Evolutionary conservation across 2,113 vertebrate genomes (phyloP).

Genomic region (Vireo altiloquus): DNA sequence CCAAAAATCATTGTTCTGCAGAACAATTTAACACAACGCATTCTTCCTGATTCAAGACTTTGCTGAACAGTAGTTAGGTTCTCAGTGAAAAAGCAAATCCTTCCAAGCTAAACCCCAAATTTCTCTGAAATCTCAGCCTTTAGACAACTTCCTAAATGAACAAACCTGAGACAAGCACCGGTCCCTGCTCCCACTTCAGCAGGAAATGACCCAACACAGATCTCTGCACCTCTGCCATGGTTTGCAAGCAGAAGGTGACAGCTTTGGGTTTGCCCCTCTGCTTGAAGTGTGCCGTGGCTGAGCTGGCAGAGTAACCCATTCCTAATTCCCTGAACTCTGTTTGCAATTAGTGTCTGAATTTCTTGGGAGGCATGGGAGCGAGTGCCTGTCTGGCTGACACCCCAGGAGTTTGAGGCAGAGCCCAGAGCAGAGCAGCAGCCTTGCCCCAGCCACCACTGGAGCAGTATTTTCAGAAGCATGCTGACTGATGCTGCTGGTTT

Average conservation of each 20-base stretch:
- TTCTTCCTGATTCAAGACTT: not conserved
- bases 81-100: not conserved
- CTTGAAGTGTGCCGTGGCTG: not conserved
- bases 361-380: rapidly evolving
- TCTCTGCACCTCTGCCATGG: not conserved
- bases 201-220: not conserved
- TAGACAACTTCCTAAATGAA: not conserved
- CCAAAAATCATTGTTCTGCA: conserved; percentile 14
- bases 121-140: not conserved
- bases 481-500: not conserved
- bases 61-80: not conserved
- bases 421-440: not conserved
- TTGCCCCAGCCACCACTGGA: rapidly evolving
- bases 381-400: not conserved
- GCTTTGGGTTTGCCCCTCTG: not conserved
- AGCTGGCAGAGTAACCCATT: not conserved
- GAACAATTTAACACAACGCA: not conserved
- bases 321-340: not conserved
- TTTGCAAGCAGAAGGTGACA: not conserved
- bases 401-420: not conserved
- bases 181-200: not conserved
- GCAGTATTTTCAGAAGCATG: rapidly evolving
- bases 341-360: not conserved
- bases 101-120: not conserved
- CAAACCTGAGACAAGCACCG: not conserved